Percentiles rank a stretch among this genome's conserved stretches.
Conservation (phyloP, 2,113 vertebrate genomes). For the Heterotilapia buettikoferi region DNA sequence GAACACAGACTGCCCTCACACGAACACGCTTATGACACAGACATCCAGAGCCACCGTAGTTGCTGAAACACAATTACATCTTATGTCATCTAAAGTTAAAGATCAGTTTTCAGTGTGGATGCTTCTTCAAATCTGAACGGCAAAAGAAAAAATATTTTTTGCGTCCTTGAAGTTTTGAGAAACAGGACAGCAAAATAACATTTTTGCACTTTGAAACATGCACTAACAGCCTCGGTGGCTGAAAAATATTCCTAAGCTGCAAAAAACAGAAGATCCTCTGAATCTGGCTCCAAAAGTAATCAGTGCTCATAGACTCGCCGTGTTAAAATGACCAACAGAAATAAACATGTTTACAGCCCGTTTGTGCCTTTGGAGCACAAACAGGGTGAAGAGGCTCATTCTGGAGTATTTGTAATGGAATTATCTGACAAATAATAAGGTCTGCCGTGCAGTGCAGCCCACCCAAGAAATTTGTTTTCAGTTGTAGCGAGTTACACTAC, state of each 20-base stretch:
- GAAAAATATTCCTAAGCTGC: neutral
- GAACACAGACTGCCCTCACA: neutral
- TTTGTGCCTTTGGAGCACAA: neutral
- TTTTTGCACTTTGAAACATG: neutral
- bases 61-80: neutral
- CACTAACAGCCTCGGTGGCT: neutral
- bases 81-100: neutral
- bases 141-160: neutral
- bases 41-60: neutral
- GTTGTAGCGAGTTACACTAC: neutral
- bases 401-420: neutral
- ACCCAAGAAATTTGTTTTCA: neutral
- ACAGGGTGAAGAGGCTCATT: neutral
- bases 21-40: neutral
- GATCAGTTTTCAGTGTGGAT: neutral
- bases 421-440: neutral
- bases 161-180: neutral
- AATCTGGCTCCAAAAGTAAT: neutral
- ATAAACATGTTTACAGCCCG: neutral
- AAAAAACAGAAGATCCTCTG: neutral
- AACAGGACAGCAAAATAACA: neutral
- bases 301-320: neutral
- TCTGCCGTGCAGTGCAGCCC: neutral
- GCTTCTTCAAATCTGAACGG: neutral
- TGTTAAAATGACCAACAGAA: neutral